Conservation (phyloP, 2,888 invertebrate species). For the Nephrotoma flavescens region DNA sequence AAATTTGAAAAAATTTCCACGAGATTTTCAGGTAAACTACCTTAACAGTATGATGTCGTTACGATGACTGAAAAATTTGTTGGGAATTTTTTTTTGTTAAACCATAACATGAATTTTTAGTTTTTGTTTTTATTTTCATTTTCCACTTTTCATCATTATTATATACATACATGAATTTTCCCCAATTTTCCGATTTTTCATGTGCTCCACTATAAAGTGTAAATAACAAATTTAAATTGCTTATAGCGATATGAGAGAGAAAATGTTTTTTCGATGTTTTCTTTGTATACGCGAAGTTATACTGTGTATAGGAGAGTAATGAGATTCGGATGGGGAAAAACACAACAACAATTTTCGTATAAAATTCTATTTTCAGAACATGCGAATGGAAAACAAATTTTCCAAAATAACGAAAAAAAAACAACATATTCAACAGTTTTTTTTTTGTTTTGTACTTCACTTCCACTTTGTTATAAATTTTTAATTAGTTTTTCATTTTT, state of each 20-base stretch:
- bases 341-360: background rate
- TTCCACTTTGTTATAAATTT: background rate
- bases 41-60: background rate
- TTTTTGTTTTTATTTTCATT: background rate
- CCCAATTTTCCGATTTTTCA: background rate
- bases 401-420: background rate
- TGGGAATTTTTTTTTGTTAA: background rate
- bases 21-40: background rate
- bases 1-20: background rate
- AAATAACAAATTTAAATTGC: background rate
- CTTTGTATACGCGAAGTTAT: background rate
- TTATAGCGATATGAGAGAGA: background rate
- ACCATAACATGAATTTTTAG: background rate
- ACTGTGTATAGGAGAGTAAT: background rate
- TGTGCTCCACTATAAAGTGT: background rate
- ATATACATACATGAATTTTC: background rate
- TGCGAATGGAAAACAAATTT: background rate
- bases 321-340: background rate
- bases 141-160: background rate
- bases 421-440: background rate
- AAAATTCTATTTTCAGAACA: background rate
- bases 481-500: background rate
- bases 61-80: background rate
- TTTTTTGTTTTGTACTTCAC: background rate
- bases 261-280: background rate